Percentiles rank a stretch among this genome's conserved stretches.
phyloP scores from a whole-genome alignment of 2,797 vertebrate species.

The Oryzias dopingdopingensis region DNA sequence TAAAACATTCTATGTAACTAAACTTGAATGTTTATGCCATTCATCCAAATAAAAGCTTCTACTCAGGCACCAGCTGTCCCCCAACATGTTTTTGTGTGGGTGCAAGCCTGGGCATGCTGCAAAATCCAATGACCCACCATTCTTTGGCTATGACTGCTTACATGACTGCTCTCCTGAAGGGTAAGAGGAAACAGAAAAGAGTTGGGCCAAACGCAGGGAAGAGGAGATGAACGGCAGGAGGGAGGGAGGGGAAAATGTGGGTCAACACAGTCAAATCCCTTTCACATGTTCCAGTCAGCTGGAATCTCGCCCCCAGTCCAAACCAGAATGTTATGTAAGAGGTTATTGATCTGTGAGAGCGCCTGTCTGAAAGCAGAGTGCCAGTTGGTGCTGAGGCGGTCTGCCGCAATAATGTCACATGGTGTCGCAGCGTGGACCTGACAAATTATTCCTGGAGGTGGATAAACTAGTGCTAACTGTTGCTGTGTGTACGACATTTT shows the following conservation, averaged over 20 bases:
- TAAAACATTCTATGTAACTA: conserved; percentile 29
- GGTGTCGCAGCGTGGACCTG: conserved; percentile 43
- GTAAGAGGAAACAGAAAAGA: conserved; percentile 47
- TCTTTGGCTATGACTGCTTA: conserved; percentile 48
- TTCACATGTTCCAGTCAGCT: conserved; percentile 79
- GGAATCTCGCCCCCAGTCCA: conserved; percentile 77
- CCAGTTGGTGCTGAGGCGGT: conserved; percentile 38
- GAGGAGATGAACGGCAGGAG: conserved; percentile 26
- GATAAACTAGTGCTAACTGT: conserved; percentile 14
- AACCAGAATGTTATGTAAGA: conserved; percentile 76
- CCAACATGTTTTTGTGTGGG: conserved; percentile 40
- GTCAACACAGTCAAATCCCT: conserved; percentile 72
- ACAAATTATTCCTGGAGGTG: conserved; percentile 32
- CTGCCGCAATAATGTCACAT: conserved; percentile 44
- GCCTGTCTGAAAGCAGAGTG: conserved; percentile 50
- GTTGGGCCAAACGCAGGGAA: conserved; percentile 36
- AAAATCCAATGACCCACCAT: conserved; percentile 48
- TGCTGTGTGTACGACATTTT: conserved; percentile 13
- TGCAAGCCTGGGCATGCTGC: conserved; percentile 48
- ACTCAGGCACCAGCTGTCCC: conserved; percentile 39
- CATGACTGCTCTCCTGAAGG: conserved; percentile 40
- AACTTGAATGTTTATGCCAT: conserved; percentile 33
- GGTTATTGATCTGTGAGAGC: conserved; percentile 73
- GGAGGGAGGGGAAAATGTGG: conserved; percentile 68
- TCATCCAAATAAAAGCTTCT: conserved; percentile 28